Evolutionary conservation across 2,888 invertebrate species (phyloP).

Genomic region (Gymnocheta viridis): DNA sequence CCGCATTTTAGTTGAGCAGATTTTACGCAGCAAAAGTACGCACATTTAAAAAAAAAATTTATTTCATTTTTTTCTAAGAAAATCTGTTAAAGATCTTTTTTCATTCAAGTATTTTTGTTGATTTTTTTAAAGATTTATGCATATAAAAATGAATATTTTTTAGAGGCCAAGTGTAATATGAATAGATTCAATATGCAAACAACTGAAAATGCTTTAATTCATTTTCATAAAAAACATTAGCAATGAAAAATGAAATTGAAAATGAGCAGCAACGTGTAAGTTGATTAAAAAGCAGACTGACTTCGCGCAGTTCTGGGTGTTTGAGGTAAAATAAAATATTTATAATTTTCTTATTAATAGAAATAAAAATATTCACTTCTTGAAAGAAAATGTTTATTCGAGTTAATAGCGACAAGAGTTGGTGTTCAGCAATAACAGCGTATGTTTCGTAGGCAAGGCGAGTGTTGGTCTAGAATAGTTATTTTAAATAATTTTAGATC

Average conservation of each 20-base stretch:
- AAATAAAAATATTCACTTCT: too few relatives aligned
- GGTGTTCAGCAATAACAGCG: too few relatives aligned
- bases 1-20: background rate
- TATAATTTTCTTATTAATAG: background rate
- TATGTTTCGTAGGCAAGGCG: too few relatives aligned
- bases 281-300: background rate
- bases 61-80: constrained; percentile 18
- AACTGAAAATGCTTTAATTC: constrained; percentile 62
- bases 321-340: background rate
- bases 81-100: constrained; percentile 50
- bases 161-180: constrained; percentile 81
- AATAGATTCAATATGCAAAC: constrained; percentile 74
- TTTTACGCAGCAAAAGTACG: constrained; percentile 24
- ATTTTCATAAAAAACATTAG: constrained; percentile 33
- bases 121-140: constrained; percentile 41
- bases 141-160: constrained; percentile 54
- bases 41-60: background rate
- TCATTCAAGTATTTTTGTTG: constrained; percentile 20
- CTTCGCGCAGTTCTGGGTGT: too few relatives aligned
- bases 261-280: background rate
- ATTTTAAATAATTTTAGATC: too few relatives aligned
- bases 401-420: too few relatives aligned
- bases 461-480: too few relatives aligned
- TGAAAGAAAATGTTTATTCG: too few relatives aligned
- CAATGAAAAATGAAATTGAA: background rate